A percentile compares a stretch with the other conserved stretches of the same genome.
Evolutionary conservation across 2,888 invertebrate species (phyloP).

Genomic region (Cosmopolites sordidus): DNA sequence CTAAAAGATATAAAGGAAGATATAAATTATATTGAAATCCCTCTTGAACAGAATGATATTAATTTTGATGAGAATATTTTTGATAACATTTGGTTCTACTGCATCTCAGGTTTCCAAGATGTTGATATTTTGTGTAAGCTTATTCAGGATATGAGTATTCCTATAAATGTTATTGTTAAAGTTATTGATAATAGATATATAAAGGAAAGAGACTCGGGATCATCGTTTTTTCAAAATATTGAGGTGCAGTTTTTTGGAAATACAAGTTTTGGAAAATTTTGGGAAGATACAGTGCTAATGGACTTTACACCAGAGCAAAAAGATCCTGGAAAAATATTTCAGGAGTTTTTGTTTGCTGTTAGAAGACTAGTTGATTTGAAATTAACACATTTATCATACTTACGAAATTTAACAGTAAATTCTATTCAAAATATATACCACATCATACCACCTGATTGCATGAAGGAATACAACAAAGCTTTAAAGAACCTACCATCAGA

Average conservation of each 20-base stretch:
- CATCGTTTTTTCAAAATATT: constrained; percentile 25
- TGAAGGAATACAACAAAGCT: constrained; percentile 30
- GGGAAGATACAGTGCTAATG: constrained; percentile 35
- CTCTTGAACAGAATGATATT: constrained; percentile 29
- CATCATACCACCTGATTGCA: constrained; percentile 23
- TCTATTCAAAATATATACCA: constrained; percentile 20
- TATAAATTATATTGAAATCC: constrained; percentile 27
- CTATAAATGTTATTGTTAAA: constrained; percentile 31
- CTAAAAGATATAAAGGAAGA: constrained; percentile 5
- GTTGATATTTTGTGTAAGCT: constrained; percentile 28
- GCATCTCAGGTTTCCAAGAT: constrained; percentile 33
- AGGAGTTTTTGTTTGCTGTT: constrained; percentile 30
- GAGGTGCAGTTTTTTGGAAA: constrained; percentile 23
- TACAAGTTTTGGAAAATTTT: constrained; percentile 13
- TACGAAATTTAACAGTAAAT: constrained; percentile 30
- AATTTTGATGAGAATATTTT: constrained; percentile 34
- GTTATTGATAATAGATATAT: constrained; percentile 9
- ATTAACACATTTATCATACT: constrained; percentile 34
- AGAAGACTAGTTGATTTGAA: constrained; percentile 34
- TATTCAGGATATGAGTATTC: constrained; percentile 24
- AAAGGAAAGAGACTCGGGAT: constrained; percentile 1
- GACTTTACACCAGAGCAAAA: constrained; percentile 21
- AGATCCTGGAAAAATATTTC: constrained; percentile 15
- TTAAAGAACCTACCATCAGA: constrained; percentile 31
- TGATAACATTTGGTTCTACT: constrained; percentile 34